These are phyloP conservation scores for Gryllus longicercus DNA, from an alignment of 2,888 invertebrate genomes.

Conservation along the genomic window DNA sequence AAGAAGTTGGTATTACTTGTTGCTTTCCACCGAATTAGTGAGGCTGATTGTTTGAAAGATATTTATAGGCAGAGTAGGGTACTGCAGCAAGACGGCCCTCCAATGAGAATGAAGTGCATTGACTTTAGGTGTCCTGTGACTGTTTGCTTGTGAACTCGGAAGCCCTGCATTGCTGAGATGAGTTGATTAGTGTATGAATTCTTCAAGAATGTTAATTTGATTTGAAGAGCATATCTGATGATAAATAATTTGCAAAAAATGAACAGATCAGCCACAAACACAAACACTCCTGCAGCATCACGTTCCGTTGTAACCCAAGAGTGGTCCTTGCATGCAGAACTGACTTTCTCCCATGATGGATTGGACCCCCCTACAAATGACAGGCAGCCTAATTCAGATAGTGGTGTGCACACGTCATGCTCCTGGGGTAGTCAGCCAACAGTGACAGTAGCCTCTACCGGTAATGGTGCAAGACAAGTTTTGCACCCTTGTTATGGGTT, in stretches of 20 bases:
- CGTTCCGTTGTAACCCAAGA: slow-evolving; percentile 50
- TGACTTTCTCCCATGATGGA: slow-evolving; percentile 55
- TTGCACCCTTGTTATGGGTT: slow-evolving; percentile 46
- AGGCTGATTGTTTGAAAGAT: too few species aligned
- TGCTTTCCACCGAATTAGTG: too few species aligned
- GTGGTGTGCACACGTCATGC: slow-evolving; percentile 55
- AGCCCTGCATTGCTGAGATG: too few species aligned
- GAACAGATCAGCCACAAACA: neutral
- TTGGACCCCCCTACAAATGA: slow-evolving; percentile 41
- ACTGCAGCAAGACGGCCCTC: too few species aligned
- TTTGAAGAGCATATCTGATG: too few species aligned
- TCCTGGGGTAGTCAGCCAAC: slow-evolving; percentile 45
- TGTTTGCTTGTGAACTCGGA: too few species aligned
- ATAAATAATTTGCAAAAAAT: neutral
- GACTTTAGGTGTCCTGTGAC: neutral
- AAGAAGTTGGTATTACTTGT: too few species aligned
- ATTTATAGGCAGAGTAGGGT: too few species aligned
- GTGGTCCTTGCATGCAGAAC: slow-evolving; percentile 67
- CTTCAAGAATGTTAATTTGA: too few species aligned
- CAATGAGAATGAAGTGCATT: neutral
- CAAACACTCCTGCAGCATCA: neutral
- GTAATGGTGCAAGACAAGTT: slow-evolving; percentile 29
- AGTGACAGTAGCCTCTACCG: slow-evolving; percentile 31
- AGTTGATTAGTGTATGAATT: too few species aligned
- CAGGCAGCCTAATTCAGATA: slow-evolving; percentile 48